Percentiles rank a stretch among this genome's conserved stretches.
These are phyloP conservation scores for Ancistrus triradiatus DNA, from an alignment of 2,113 vertebrate genomes.

Conservation along the genomic window DNA sequence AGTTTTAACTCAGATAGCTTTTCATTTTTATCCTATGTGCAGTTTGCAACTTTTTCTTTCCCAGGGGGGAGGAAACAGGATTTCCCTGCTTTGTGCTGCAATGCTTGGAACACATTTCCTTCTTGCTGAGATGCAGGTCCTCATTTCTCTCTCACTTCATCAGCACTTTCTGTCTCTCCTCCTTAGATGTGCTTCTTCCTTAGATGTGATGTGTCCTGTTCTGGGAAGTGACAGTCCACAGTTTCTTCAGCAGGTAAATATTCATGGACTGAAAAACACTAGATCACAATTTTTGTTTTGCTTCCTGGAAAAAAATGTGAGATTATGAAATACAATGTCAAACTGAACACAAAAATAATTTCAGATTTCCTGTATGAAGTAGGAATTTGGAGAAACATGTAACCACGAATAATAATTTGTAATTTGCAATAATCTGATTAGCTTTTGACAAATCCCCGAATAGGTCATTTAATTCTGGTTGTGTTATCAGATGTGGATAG, in stretches of 20 bases:
- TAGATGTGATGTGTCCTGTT: neutral
- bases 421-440: too few species aligned
- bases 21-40: conserved; percentile 7
- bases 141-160: conserved; percentile 28
- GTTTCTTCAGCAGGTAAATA: neutral
- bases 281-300: too few species aligned
- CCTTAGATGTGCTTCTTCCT: neutral
- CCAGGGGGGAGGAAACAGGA: conserved; percentile 43
- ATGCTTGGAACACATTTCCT: conserved; percentile 37
- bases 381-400: too few species aligned
- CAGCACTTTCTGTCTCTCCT: conserved; percentile 35
- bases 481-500: too few species aligned
- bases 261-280: too few species aligned
- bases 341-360: too few species aligned
- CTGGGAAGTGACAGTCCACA: neutral
- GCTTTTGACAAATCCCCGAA: too few species aligned
- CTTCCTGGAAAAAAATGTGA: too few species aligned
- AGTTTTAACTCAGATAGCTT: conserved; percentile 10
- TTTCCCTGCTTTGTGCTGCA: conserved; percentile 36
- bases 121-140: conserved; percentile 43
- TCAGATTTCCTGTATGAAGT: too few species aligned
- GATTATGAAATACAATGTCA: too few species aligned
- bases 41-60: conserved; percentile 8
- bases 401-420: too few species aligned
- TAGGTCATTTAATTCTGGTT: too few species aligned